A percentile compares a stretch with the other conserved stretches of the same genome.
phyloP scores from a whole-genome alignment of 2,113 vertebrate species.

The Cricetomys ansorgei region DNA sequence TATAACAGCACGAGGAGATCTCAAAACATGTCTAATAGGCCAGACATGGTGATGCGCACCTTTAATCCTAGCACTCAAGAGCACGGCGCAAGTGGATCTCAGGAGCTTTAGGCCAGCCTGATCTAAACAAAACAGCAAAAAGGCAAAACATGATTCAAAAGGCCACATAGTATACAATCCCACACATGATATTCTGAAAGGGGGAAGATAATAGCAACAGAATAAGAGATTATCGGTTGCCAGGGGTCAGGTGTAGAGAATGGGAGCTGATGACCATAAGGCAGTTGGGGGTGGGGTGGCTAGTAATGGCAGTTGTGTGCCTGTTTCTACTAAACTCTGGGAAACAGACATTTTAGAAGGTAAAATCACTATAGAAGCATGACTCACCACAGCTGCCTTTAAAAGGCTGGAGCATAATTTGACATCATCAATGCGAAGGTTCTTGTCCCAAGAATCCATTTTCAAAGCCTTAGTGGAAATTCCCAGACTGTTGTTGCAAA shows the following conservation, averaged over 20 bases:
- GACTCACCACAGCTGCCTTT: background rate
- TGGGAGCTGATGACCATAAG: background rate
- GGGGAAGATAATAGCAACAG: background rate
- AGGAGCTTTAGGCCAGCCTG: background rate
- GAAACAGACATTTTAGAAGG: background rate
- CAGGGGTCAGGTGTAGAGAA: background rate
- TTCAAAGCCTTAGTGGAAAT: background rate
- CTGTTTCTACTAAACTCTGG: background rate
- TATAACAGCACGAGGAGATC: background rate
- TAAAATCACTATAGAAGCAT: background rate
- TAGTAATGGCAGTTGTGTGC: background rate
- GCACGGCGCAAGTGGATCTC: background rate
- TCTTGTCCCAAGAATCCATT: background rate
- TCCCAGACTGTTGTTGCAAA: constrained; percentile 36
- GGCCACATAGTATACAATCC: background rate
- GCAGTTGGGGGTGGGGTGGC: background rate
- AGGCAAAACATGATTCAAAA: background rate
- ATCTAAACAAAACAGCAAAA: background rate
- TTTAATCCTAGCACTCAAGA: background rate
- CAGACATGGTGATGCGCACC: background rate
- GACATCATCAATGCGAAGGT: background rate
- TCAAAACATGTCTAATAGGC: background rate
- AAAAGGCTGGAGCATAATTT: background rate
- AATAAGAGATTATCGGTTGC: background rate
- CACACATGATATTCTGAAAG: background rate